These are phyloP conservation scores for Aldrovandia affinis DNA, from an alignment of 2,797 vertebrate species.

Conservation along the genomic window DNA sequence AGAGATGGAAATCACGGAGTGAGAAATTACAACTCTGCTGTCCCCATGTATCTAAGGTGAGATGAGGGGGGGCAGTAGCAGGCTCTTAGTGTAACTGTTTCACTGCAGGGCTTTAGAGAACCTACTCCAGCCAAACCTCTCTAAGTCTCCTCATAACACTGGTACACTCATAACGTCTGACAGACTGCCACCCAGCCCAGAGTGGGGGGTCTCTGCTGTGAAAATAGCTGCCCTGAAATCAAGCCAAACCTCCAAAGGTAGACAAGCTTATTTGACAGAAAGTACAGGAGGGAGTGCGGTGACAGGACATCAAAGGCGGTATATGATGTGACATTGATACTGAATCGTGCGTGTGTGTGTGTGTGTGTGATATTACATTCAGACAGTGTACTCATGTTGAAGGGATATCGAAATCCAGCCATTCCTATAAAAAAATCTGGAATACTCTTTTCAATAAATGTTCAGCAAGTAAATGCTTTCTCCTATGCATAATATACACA, in stretches of 20 bases:
- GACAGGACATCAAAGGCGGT: not conserved
- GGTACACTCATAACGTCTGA: too few species aligned
- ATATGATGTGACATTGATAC: too few species aligned
- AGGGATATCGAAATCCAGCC: not conserved
- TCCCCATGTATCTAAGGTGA: not conserved
- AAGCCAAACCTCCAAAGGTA: not conserved
- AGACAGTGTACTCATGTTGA: not conserved
- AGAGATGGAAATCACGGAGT: constrained; percentile 40
- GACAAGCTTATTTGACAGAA: not conserved
- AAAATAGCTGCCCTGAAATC: not conserved
- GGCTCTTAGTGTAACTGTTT: constrained; percentile 2
- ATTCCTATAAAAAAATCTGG: constrained; percentile 15
- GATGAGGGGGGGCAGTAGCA: not conserved
- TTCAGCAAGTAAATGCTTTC: not conserved
- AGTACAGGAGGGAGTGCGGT: not conserved
- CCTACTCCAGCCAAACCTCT: not conserved
- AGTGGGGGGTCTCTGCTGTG: not conserved
- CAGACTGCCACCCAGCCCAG: not conserved
- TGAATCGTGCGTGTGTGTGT: too few species aligned
- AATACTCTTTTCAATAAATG: not conserved
- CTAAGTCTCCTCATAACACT: constrained; percentile 1
- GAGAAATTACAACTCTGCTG: constrained; percentile 43
- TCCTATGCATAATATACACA: not conserved
- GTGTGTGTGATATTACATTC: constrained; percentile 3
- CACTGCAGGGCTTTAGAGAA: not conserved